Base-by-base conservation (phyloP, 2,113 vertebrate genomes). In the Pterocles orientalis region DNA sequence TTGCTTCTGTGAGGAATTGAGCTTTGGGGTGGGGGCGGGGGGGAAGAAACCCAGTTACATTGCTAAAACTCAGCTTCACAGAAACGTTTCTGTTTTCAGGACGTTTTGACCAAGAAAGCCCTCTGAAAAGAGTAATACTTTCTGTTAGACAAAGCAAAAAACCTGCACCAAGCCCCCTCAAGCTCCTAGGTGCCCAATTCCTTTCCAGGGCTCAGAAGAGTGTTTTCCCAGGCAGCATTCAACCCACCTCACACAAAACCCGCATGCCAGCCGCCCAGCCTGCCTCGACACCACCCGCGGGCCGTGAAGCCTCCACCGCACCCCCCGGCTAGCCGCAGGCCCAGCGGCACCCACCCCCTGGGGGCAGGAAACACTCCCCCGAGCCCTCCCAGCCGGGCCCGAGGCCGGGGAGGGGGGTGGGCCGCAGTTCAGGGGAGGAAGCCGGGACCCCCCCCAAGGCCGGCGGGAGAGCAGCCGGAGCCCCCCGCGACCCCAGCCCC, bases 21-120 rank as follows among this genome's bases (percentile, higher is more conserved):
- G 41, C 48, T 50, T 28, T 13, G 18, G 8, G 36, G 36, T 36
- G 36, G 36, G 36, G 36, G 36, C 36, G 41, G 1, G 4, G 12
- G 5, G 48, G 47, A 26, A 87, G 60, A 66, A 87, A 83, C 19
- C 5, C 51, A 3, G 9, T 24, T 28, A 25, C 8, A 0, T 53
- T 39, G 64, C 66, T 72, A 39, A 51, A 83, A 51, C 24, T 60
- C 79, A 80, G 14, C 34, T 80, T 75, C 14, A 31, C 23, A 16
- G 18, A 84, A 77, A 66, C 0, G 2, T 6, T 48, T 65, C 41
- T 2, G 34, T 57, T 92, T 68, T 34, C 54, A 69, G 29, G 14
- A 9, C 2, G 1, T 34, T 86, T 72, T 39, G 29, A 43, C 25
- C 2, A 57, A 64, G 36, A n/a, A 48, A 31, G 0, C 3, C 5